Conservation (phyloP, 2,888 invertebrate genomes). For the Xanthorhoe spadicearia region DNA sequence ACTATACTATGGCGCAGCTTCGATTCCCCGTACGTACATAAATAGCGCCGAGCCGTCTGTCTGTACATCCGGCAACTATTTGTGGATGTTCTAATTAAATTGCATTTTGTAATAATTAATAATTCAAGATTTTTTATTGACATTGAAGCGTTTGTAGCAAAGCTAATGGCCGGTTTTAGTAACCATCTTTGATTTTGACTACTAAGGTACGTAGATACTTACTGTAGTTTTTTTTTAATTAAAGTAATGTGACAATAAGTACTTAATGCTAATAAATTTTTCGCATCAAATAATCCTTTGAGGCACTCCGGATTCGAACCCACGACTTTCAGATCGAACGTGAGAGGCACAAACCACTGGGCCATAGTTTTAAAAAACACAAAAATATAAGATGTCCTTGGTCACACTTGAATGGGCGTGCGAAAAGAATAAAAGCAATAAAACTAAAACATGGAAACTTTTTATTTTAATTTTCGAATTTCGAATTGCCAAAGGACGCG, state of each 20-base stretch:
- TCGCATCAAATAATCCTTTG: no score
- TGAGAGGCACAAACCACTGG: no score
- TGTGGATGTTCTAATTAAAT: not conserved
- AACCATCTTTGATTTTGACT: no score
- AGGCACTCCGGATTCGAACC: no score
- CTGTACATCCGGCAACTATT: constrained; percentile 21
- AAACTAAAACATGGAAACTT: constrained; percentile 22
- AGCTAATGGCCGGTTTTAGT: no score
- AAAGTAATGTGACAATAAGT: no score
- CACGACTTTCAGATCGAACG: no score
- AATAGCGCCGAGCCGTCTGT: constrained; percentile 27
- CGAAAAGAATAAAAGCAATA: constrained; percentile 26
- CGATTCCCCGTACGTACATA: constrained; percentile 16
- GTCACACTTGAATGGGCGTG: constrained; percentile 19
- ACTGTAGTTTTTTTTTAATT: no score
- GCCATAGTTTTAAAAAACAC: no score
- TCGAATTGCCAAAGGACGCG: constrained; percentile 15
- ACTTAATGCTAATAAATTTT: no score
- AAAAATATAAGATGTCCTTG: constrained; percentile 10
- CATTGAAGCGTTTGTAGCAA: not conserved
- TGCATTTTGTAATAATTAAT: not conserved
- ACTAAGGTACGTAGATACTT: no score
- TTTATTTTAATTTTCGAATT: constrained; percentile 23
- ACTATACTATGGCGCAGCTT: not conserved
- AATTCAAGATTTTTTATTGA: not conserved